Conservation (phyloP, 2,888 invertebrate species). For the Stenolophus ochropezus region DNA sequence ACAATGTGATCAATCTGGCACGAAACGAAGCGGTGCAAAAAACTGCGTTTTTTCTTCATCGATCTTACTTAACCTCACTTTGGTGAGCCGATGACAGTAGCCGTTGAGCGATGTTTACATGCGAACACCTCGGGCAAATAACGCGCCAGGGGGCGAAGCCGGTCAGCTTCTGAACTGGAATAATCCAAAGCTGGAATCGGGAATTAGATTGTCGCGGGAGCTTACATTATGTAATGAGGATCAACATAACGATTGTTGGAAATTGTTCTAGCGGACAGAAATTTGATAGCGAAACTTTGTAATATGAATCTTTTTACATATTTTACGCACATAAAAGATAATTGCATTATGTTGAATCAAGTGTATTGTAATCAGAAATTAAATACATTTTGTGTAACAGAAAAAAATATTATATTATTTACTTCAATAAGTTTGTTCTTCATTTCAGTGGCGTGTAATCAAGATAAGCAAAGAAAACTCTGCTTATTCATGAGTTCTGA, state of each 20-base stretch:
- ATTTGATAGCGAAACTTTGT: not conserved
- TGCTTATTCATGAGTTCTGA: too few relatives aligned
- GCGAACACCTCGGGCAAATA: slow-evolving; percentile 39
- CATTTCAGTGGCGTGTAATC: too few relatives aligned
- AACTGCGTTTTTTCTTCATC: slow-evolving; percentile 39
- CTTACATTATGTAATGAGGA: slow-evolving; percentile 21
- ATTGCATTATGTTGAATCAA: not conserved
- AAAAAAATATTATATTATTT: too few relatives aligned
- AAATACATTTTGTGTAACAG: not conserved
- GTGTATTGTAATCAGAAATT: not conserved
- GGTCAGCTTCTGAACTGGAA: slow-evolving; percentile 41
- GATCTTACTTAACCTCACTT: slow-evolving; percentile 42
- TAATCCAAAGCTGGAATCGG: slow-evolving; percentile 18
- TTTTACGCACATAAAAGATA: not conserved
- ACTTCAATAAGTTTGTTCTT: too few relatives aligned
- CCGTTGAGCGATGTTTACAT: slow-evolving; percentile 15
- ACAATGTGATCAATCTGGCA: slow-evolving; percentile 53
- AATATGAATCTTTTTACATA: not conserved
- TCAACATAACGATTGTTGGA: not conserved
- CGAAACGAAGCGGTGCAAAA: slow-evolving; percentile 25
- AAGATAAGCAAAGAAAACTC: too few relatives aligned
- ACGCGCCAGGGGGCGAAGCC: slow-evolving; percentile 20
- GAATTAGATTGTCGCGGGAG: slow-evolving; percentile 23
- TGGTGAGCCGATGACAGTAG: not conserved
- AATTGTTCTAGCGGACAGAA: not conserved